Evolutionary conservation across 2,888 invertebrate genomes (phyloP).

Genomic region (Helleia helle): DNA sequence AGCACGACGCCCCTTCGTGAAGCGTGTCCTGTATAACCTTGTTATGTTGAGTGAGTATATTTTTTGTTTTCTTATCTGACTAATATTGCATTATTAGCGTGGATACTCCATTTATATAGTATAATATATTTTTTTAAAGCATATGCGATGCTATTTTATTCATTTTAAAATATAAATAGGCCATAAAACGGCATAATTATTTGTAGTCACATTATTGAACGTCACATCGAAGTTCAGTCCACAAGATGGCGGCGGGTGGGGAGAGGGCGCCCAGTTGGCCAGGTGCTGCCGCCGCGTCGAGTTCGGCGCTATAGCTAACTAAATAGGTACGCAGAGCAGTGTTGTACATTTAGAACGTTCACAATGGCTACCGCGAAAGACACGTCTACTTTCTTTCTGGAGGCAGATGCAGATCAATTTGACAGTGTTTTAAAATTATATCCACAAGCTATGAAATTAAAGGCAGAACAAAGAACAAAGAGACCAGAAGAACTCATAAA

Average conservation of each 20-base stretch:
- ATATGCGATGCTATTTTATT: neutral
- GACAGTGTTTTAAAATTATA: conserved; percentile 92
- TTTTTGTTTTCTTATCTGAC: conserved; percentile 34
- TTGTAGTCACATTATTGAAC: conserved; percentile 64
- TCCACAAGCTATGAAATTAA: conserved; percentile 91
- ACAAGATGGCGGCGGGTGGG: conserved; percentile 73
- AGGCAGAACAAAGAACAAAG: conserved; percentile 92
- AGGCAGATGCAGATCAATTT: conserved; percentile 90
- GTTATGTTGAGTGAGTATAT: conserved; percentile 61
- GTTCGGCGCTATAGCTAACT: conserved; percentile 74
- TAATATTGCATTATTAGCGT: neutral
- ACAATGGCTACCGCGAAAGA: conserved; percentile 91
- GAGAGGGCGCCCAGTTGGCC: conserved; percentile 73
- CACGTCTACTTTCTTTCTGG: conserved; percentile 94
- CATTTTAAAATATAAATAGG: conserved; percentile 25
- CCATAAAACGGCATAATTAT: conserved; percentile 41
- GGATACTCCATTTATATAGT: neutral
- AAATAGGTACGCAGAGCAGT: conserved; percentile 55
- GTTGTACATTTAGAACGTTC: conserved; percentile 75
- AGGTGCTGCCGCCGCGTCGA: conserved; percentile 76
- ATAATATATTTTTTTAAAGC: neutral
- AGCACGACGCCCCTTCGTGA: conserved; percentile 61
- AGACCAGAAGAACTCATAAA: conserved; percentile 96
- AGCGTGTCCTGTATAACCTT: conserved; percentile 67
- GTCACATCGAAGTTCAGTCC: conserved; percentile 61